Evolutionary conservation across 92 coral and sea anemone genomes (phyloP).

Genomic region (Zoanthus solanderi): DNA sequence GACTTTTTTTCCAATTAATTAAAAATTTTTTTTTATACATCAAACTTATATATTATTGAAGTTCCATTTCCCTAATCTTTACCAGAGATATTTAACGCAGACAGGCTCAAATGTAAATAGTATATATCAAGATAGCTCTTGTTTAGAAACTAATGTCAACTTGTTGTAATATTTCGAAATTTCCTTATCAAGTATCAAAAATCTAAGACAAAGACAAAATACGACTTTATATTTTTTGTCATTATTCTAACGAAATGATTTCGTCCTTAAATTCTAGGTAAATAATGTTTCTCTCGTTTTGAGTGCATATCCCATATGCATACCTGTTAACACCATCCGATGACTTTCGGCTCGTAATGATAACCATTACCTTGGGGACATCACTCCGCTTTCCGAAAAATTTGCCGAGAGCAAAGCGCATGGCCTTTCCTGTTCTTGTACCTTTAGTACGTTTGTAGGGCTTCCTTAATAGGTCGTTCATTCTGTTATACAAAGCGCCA

Average conservation of each 20-base stretch:
- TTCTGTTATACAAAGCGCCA: conserved; percentile 65
- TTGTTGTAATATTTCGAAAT: too few relatives aligned
- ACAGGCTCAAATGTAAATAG: too few relatives aligned
- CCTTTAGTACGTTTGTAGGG: conserved; percentile 58
- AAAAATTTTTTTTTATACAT: too few relatives aligned
- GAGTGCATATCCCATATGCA: background rate
- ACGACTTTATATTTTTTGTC: background rate
- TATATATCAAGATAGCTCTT: too few relatives aligned
- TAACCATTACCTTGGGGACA: conserved; percentile 78
- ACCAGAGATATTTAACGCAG: too few relatives aligned
- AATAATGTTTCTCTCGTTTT: background rate
- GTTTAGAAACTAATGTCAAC: too few relatives aligned
- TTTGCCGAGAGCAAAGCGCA: conserved; percentile 54
- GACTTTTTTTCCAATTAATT: too few relatives aligned
- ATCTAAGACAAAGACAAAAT: too few relatives aligned
- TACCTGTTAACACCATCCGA: conserved; percentile 83
- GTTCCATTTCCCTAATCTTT: too few relatives aligned
- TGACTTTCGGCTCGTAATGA: conserved; percentile 89
- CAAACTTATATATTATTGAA: too few relatives aligned
- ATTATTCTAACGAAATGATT: background rate
- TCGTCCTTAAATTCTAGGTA: too few relatives aligned
- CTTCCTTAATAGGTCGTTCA: conserved; percentile 16
- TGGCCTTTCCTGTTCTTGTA: conserved; percentile 78
- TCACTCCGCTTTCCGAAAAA: conserved; percentile 45
- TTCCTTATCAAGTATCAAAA: too few relatives aligned